Conservation (phyloP, 2,797 vertebrate species). For the Melanotaenia maccullochi region DNA sequence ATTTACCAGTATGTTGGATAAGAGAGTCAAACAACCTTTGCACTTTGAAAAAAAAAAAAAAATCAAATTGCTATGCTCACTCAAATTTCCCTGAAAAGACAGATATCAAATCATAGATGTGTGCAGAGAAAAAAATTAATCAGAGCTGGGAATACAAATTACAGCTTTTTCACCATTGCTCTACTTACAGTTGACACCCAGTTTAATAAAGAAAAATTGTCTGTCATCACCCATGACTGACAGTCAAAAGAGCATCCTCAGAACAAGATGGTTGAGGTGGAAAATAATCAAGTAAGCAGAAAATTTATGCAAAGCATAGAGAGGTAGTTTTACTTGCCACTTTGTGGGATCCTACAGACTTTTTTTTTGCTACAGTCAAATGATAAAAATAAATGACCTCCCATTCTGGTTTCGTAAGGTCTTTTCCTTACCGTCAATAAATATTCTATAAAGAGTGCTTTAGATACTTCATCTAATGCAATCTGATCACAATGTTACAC, state of each 20-base stretch:
- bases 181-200: slow-evolving; percentile 9
- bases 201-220: slow-evolving; percentile 38
- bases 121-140: background rate
- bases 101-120: slow-evolving; percentile 1
- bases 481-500: no score
- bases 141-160: background rate
- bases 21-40: no score
- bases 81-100: background rate
- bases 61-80: no score
- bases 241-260: slow-evolving; percentile 13
- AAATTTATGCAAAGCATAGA: slow-evolving; percentile 18
- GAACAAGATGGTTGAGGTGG: slow-evolving; percentile 38
- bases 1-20: background rate
- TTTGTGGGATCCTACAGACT: no score
- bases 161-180: slow-evolving; percentile 9
- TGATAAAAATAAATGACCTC: no score
- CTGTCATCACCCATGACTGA: slow-evolving; percentile 5
- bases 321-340: no score
- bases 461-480: no score
- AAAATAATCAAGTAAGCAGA: slow-evolving; percentile 15
- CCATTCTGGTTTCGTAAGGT: no score
- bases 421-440: no score
- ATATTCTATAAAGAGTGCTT: no score
- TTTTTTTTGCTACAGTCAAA: no score
- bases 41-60: no score